Evolutionary conservation across 2,888 invertebrate species (phyloP), one percentile per base, ranked within the genome.

Genomic region (Abrostola tripartita): DNA sequence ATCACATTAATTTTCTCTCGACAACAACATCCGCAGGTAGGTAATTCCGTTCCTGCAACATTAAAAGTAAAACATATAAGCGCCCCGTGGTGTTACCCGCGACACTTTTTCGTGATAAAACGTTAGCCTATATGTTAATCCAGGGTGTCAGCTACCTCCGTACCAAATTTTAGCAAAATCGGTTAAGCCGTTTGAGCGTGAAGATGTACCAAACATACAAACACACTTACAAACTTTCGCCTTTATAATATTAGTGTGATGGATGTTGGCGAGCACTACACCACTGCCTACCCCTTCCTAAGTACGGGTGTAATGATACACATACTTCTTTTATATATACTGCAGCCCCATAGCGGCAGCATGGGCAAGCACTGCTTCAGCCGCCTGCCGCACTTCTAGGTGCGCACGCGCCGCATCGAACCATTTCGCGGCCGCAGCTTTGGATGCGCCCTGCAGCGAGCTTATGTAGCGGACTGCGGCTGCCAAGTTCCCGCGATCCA

Each of bases 351-450:
- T 95, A 0, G 98, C 97, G 0, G 97, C 96, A 5, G 98, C 98
- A 87, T 98, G 98, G 0, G 99, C 98, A 87, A 99, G 95, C 37
- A 99, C 94, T 0, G 98, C 97, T 84, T 98, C 97, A 9, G 98
- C 98, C 10, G 98, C 98, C 90, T 98, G 98, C 85, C 97, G 96
- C 9, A 98, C 97, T 92, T 99, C 99, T 73, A 99, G 93, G 74
- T 98, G 96, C 55, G 97, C 95, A 60, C 97, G 95, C 0, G 98
- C 96, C 81, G 98, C 98, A 61, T 96, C 95, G 87, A 78, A 96
- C 99, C 99, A 99, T 73, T 98, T 97, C 49, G 94, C 91, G 0
- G 99, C 98, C 0, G 99, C 96, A 58, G 96, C 95, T 5, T 97
- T 95, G 0, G 99, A 96, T 41, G 98, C 98, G n/a, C 99, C 99